phyloP scores from a whole-genome alignment of 2,113 vertebrate species.

The Mus spicilegus region DNA sequence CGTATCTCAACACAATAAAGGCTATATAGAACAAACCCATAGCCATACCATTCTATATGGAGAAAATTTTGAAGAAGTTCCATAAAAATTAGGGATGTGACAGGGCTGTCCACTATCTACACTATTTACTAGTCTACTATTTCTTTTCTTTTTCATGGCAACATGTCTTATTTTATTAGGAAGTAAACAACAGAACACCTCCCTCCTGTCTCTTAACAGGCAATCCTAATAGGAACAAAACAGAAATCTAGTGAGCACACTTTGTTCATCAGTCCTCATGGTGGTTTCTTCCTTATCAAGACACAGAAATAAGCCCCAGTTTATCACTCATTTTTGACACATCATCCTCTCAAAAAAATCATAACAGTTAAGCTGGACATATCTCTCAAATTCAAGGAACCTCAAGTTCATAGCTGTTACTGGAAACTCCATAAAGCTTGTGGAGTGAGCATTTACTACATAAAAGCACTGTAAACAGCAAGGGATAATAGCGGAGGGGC shows the following conservation, averaged over 20 bases:
- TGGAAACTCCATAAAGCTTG: not conserved
- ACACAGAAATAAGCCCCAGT: slow-evolving; percentile 20
- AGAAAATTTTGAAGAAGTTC: not conserved
- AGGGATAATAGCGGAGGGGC: not conserved
- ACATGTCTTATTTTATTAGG: slow-evolving; percentile 74
- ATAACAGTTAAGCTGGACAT: not conserved
- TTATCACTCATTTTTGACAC: slow-evolving; percentile 24
- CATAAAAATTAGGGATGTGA: not conserved
- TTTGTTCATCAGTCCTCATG: not conserved
- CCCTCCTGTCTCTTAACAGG: slow-evolving; percentile 8
- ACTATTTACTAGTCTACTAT: not conserved
- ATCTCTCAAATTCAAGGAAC: not conserved
- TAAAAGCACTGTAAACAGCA: slow-evolving; percentile 72
- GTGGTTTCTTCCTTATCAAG: slow-evolving; percentile 37
- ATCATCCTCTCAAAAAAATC: not conserved
- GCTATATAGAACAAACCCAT: not conserved
- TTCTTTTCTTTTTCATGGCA: not conserved
- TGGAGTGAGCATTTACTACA: not conserved
- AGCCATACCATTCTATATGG: not conserved
- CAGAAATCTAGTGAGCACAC: not conserved
- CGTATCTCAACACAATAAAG: not conserved
- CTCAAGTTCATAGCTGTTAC: slow-evolving; percentile 27
- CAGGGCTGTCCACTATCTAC: not conserved
- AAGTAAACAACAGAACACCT: slow-evolving; percentile 41
- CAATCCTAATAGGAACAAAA: not conserved